Conservation (phyloP, 2,113 vertebrate genomes). For the Columba livia region DNA sequence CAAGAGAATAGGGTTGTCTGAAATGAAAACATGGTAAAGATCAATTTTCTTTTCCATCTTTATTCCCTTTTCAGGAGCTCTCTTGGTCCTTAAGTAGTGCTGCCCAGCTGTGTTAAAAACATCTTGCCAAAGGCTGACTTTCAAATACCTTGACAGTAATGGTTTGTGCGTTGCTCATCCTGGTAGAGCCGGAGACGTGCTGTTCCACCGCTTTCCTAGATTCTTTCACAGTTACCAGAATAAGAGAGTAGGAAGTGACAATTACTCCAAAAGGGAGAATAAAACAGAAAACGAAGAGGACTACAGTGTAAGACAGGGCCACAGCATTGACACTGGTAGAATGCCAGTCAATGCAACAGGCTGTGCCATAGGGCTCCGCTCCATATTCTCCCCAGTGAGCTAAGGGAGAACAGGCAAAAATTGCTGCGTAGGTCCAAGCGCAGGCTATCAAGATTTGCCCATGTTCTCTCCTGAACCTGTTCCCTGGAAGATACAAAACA, state of each 20-base stretch:
- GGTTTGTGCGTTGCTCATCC: constrained; percentile 73
- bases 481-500: constrained; percentile 69
- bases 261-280: constrained; percentile 77
- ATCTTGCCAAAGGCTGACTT: not conserved
- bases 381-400: constrained; percentile 80
- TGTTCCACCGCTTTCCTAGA: constrained; percentile 76
- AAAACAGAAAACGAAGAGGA: constrained; percentile 80
- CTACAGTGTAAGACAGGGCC: constrained; percentile 74
- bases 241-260: constrained; percentile 75
- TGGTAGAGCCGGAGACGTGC: constrained; percentile 48
- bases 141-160: constrained; percentile 79
- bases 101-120: not conserved
- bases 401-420: constrained; percentile 79
- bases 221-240: constrained; percentile 74
- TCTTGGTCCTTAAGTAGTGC: not conserved
- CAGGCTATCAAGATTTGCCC: constrained; percentile 69
- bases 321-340: constrained; percentile 59
- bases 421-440: constrained; percentile 75
- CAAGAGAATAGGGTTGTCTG: not conserved
- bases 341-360: constrained; percentile 82
- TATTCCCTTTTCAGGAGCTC: not conserved
- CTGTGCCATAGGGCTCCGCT: constrained; percentile 81
- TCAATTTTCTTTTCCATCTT: not conserved
- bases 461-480: constrained; percentile 72
- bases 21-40: not conserved